Percentiles rank a stretch among this genome's conserved stretches.
Conservation (phyloP, 2,888 invertebrate species). For the Cantharis flavilabris region DNA sequence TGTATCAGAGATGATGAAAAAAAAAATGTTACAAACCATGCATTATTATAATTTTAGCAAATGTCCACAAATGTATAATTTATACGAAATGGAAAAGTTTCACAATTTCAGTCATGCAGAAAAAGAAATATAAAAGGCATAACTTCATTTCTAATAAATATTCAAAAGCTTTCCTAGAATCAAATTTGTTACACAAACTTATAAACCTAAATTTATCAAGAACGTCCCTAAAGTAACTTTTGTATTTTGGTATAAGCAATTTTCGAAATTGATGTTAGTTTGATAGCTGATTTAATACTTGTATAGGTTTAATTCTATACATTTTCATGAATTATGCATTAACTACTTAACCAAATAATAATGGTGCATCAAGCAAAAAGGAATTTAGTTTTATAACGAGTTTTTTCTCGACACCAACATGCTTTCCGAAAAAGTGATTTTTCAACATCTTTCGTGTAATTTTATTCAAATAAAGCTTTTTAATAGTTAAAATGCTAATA, state of each 20-base stretch:
- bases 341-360: background rate
- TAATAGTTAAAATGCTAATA: background rate
- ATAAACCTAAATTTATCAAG: background rate
- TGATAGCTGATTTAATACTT: background rate
- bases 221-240: background rate
- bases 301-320: background rate
- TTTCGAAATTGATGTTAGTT: background rate
- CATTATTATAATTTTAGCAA: slow-evolving; percentile 1
- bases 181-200: slow-evolving; percentile 28
- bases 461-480: background rate
- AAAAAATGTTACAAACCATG: background rate
- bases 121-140: slow-evolving; percentile 36
- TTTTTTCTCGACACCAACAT: background rate
- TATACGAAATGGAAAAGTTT: slow-evolving; percentile 39
- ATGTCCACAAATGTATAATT: slow-evolving; percentile 36
- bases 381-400: background rate
- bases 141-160: slow-evolving; percentile 38
- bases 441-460: background rate
- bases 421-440: background rate
- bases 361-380: background rate
- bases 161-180: slow-evolving; percentile 36
- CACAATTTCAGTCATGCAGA: slow-evolving; percentile 35
- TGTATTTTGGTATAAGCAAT: background rate
- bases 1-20: background rate
- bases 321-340: slow-evolving; percentile 1